A percentile compares a stretch with the other conserved stretches of the same genome.
These are phyloP conservation scores for Benitochromis conjunctus DNA, from an alignment of 2,113 vertebrate genomes.

Conservation along the genomic window DNA sequence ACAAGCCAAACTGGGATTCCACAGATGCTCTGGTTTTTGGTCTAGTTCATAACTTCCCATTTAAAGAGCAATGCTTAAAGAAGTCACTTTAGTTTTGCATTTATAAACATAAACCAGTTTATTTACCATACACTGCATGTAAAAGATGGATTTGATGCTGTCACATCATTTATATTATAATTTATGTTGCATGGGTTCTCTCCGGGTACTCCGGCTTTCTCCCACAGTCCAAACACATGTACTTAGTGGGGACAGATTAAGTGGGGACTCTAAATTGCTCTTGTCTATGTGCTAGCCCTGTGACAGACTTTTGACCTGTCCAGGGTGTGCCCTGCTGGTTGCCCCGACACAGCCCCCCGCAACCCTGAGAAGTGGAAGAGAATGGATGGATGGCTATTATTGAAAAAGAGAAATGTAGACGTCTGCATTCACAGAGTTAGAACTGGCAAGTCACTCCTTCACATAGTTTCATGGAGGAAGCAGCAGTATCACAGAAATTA, in stretches of 20 bases:
- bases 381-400: fast-evolving
- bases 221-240: neutral
- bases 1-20: fast-evolving
- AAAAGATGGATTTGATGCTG: fast-evolving
- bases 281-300: too few relatives aligned
- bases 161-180: neutral
- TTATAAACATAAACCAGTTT: too few relatives aligned
- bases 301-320: too few relatives aligned
- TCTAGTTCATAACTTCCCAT: neutral
- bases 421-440: neutral
- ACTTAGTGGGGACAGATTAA: neutral
- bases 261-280: too few relatives aligned
- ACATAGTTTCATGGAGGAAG: neutral
- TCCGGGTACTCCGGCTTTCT: neutral
- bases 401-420: neutral
- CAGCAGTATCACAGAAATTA: fast-evolving
- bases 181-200: neutral
- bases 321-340: too few relatives aligned
- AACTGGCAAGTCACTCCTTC: neutral
- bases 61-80: neutral
- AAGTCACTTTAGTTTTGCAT: too few relatives aligned
- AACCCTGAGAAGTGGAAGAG: too few relatives aligned
- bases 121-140: neutral
- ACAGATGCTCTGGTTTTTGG: neutral
- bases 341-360: too few relatives aligned